Evolutionary conservation across 2,888 invertebrate species (phyloP), one percentile per base, ranked within the genome.

Genomic region (Ochropleura leucogaster): DNA sequence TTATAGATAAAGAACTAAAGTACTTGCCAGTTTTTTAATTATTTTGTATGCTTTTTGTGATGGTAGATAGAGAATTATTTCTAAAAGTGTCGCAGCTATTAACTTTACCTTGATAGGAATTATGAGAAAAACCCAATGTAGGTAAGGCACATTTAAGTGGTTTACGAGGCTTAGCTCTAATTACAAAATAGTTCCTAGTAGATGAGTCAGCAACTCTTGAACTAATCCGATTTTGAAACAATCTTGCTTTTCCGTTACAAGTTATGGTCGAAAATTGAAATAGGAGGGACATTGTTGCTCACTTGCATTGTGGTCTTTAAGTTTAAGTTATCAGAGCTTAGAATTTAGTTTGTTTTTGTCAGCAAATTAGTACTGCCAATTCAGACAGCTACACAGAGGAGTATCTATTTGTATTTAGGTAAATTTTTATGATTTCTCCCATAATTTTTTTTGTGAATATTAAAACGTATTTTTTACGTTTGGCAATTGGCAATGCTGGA

Each of bases 211-310:
- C 16, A 49, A 44, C n/a, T 59, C 18, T 7, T 16, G 9, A 18
- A 64, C 42, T 72, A 51, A 72, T 65, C 8, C 20, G 5, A 65
- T 65, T 74, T 72, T 65, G 65, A 30, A 74, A 74, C 49, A 59
- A 57, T 30, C 42, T 40, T 30, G 72, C n/a, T 16, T 49, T 30
- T 20, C 30, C 18, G 3, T 49, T n/a, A 44, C 30, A 18, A 40
- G 47, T 64, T 64, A 30, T 12, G 16, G 18, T 63, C 6, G 6
- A 7, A 72, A 55, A 63, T 0, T n/a, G 2, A 4, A 53, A 18
- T 47, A 18, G 42, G 6, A 16, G n/a, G 14, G 1, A 20, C 1
- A 40, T 20, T 20, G 16, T n/a, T 49, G n/a, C 9, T 46, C 5
- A 30, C 4, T 67, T n/a, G 30, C n/a, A 16, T 14, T 10, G 57